Evolutionary conservation across 2,888 invertebrate genomes (phyloP).

Genomic region (Oxytorus armatus): DNA sequence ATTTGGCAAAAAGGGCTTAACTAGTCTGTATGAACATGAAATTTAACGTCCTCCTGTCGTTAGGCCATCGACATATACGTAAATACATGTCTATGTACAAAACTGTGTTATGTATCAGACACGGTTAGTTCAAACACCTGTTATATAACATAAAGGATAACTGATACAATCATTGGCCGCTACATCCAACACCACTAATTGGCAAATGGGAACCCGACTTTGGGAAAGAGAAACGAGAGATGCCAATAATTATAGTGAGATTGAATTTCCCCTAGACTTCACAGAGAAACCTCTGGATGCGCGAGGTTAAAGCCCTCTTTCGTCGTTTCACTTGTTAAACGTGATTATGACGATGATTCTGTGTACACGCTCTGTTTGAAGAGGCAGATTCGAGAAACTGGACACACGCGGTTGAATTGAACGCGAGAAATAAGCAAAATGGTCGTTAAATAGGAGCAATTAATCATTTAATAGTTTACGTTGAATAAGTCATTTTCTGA

Average conservation of each 20-base stretch:
- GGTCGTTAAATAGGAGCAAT: no score
- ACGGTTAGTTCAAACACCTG: no score
- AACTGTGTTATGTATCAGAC: background rate
- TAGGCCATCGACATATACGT: no score
- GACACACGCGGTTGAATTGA: background rate
- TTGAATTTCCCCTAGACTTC: slow-evolving; percentile 13
- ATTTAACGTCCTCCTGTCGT: background rate
- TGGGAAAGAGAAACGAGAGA: slow-evolving; percentile 25
- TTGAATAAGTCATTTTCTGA: no score
- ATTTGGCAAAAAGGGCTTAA: background rate
- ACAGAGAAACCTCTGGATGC: no score
- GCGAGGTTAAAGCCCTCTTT: slow-evolving; percentile 15
- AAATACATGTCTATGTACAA: background rate
- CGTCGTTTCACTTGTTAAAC: slow-evolving; percentile 7
- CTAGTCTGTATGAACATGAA: background rate
- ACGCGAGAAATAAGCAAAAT: background rate
- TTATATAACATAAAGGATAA: background rate
- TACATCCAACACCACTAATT: slow-evolving; percentile 24
- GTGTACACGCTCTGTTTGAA: background rate
- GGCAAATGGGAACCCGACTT: slow-evolving; percentile 25
- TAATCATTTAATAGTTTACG: no score
- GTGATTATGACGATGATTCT: background rate
- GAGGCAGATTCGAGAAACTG: slow-evolving; percentile 1
- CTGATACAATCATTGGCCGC: background rate
- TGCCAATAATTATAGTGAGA: slow-evolving; percentile 35